These are phyloP conservation scores for Diaperis boleti DNA, from an alignment of 2,888 invertebrate genomes.

Conservation along the genomic window DNA sequence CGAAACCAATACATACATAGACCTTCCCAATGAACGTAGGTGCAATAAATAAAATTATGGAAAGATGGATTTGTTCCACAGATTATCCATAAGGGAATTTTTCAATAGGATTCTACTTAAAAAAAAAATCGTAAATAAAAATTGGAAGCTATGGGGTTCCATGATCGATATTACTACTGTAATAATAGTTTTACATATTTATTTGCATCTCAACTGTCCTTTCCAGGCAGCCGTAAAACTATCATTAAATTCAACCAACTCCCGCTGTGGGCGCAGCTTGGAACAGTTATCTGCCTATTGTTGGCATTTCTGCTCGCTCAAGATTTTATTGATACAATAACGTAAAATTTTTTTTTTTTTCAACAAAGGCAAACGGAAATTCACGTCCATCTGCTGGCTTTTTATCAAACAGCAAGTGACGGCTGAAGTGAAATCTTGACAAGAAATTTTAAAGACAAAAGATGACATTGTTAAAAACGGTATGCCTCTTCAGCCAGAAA, in stretches of 20 bases:
- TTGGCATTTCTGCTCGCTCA: constrained; percentile 3
- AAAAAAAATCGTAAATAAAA: no score
- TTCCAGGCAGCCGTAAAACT: constrained; percentile 2
- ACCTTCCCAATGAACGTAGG: constrained; percentile 22
- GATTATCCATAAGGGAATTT: constrained; percentile 41
- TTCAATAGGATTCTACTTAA: constrained; percentile 19
- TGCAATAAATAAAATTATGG: constrained; percentile 21
- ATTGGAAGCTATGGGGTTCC: no score
- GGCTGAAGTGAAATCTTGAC: constrained; percentile 3
- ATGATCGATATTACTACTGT: no score
- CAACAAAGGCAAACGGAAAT: constrained; percentile 8
- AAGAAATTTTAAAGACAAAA: background rate
- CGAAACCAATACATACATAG: constrained; percentile 28
- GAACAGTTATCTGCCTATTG: constrained; percentile 17
- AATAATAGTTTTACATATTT: no score
- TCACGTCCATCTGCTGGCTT: constrained; percentile 1
- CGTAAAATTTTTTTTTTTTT: constrained; percentile 12
- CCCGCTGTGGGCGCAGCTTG: constrained; percentile 17
- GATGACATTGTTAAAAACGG: constrained; percentile 12
- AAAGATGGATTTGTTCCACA: constrained; percentile 13
- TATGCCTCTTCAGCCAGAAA: background rate
- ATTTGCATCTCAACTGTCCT: background rate
- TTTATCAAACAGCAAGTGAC: background rate
- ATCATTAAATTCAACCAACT: constrained; percentile 6
- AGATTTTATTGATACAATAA: background rate